These are phyloP conservation scores for Popillia japonica DNA, from an alignment of 1,140 invertebrate genomes.

Conservation along the genomic window DNA sequence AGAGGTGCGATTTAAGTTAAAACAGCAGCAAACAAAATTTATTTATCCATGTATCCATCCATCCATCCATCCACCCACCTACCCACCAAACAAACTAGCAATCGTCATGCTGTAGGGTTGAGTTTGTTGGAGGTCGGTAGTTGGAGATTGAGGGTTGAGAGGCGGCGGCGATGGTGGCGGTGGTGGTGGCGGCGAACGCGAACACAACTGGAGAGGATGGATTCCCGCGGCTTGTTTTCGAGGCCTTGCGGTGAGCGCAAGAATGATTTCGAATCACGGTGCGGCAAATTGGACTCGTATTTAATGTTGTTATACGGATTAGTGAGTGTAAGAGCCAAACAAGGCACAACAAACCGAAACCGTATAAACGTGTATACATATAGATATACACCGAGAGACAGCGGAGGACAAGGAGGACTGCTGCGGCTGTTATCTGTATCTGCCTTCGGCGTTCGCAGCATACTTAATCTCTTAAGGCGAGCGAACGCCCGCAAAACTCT, in stretches of 20 bases:
- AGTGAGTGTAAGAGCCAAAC: conserved; percentile 45
- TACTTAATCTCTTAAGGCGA: conserved; percentile 49
- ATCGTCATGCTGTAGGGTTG: conserved; percentile 42
- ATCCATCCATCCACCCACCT: too few species aligned
- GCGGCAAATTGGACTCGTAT: conserved; percentile 63
- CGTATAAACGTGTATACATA: conserved; percentile 5
- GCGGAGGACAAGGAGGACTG: conserved; percentile 38
- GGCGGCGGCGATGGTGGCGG: background rate
- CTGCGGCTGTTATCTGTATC: conserved; percentile 55
- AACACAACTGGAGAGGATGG: too few species aligned
- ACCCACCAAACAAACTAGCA: too few species aligned
- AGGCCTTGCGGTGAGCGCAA: conserved; percentile 51
- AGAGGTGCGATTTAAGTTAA: too few species aligned
- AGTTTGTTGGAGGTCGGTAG: too few species aligned
- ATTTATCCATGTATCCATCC: too few species aligned
- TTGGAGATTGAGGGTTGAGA: conserved; percentile 19
- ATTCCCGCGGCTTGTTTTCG: conserved; percentile 43
- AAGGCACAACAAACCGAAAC: background rate
- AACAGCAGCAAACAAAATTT: too few species aligned
- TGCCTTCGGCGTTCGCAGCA: conserved; percentile 51
- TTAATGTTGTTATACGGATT: conserved; percentile 63
- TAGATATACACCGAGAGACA: background rate
- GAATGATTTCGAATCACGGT: conserved; percentile 60
- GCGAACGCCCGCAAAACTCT: background rate
- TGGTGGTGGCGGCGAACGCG: background rate